Conservation (phyloP, 2,797 vertebrate genomes). For the Enteromius radiatus region DNA sequence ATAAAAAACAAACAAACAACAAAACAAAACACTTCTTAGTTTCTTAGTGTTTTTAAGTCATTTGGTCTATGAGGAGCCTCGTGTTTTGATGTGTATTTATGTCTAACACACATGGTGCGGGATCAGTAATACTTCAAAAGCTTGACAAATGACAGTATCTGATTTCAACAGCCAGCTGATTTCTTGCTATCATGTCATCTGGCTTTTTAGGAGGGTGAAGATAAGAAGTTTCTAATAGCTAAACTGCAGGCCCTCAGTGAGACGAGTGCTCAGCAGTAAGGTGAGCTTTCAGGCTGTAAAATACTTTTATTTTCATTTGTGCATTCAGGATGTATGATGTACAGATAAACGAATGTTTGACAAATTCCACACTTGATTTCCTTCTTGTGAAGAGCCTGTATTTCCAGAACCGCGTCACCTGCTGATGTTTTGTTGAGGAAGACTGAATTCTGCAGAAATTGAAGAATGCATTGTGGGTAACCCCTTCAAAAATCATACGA, state of each 20-base stretch:
- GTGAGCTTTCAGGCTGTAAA: neutral
- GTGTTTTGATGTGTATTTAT: neutral
- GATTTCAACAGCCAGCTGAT: neutral
- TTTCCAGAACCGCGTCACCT: neutral
- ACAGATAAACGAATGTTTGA: neutral
- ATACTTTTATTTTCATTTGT: neutral
- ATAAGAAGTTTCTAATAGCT: constrained; percentile 85
- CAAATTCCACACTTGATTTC: constrained; percentile 1
- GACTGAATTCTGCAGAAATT: neutral
- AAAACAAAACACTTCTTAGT: neutral
- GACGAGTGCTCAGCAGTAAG: constrained; percentile 1
- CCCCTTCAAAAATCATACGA: neutral
- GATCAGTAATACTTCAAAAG: neutral
- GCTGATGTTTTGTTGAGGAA: neutral
- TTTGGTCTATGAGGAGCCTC: neutral
- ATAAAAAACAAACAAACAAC: too few relatives aligned
- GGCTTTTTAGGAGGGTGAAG: constrained; percentile 81
- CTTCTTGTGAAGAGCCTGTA: neutral
- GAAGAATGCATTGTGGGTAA: neutral
- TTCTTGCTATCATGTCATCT: neutral
- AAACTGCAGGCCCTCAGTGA: constrained; percentile 76
- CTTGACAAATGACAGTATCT: neutral
- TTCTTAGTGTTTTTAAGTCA: neutral
- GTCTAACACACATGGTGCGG: neutral
- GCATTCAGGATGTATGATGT: neutral